Evolutionary conservation across 2,797 vertebrate species (phyloP).

Genomic region (Coranthus polyacanthus): DNA sequence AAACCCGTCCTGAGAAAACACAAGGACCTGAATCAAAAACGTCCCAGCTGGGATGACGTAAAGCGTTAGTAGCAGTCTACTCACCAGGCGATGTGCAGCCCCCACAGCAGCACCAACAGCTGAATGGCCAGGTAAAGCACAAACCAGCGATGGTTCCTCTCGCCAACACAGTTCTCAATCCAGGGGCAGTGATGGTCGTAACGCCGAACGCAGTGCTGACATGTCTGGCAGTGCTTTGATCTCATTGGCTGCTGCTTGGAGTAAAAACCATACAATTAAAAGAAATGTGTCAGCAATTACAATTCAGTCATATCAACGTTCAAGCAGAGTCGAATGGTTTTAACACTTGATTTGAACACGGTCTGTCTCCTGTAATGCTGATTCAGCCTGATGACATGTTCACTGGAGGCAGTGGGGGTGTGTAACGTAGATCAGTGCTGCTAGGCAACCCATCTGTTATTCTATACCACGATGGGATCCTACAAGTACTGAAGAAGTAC

Average conservation of each 20-base stretch:
- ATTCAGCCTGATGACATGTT: not conserved
- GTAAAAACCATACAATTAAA: not conserved
- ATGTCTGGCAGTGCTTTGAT: constrained; percentile 92
- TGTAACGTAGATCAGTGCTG: constrained; percentile 31
- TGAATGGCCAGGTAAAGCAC: constrained; percentile 89
- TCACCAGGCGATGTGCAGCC: constrained; percentile 90
- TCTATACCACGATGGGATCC: constrained; percentile 42
- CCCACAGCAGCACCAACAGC: constrained; percentile 92
- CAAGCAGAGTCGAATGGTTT: not conserved
- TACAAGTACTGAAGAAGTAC: constrained; percentile 9
- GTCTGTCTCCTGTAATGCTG: too few relatives aligned
- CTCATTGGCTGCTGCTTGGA: constrained; percentile 92
- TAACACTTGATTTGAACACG: too few relatives aligned
- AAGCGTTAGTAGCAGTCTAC: constrained; percentile 38
- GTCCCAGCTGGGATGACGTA: not conserved
- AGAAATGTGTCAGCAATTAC: not conserved
- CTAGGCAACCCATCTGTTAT: constrained; percentile 34
- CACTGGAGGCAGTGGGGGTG: not conserved
- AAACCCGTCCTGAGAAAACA: constrained; percentile 90
- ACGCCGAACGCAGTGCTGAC: constrained; percentile 92
- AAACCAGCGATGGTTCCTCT: constrained; percentile 94
- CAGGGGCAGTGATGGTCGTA: constrained; percentile 98
- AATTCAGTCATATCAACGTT: not conserved
- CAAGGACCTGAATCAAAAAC: not conserved
- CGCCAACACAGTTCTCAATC: constrained; percentile 97